A percentile compares a stretch with the other conserved stretches of the same genome.
These are phyloP conservation scores for Neodontobutis hainanensis DNA, from an alignment of 2,113 vertebrate genomes.

Conservation along the genomic window DNA sequence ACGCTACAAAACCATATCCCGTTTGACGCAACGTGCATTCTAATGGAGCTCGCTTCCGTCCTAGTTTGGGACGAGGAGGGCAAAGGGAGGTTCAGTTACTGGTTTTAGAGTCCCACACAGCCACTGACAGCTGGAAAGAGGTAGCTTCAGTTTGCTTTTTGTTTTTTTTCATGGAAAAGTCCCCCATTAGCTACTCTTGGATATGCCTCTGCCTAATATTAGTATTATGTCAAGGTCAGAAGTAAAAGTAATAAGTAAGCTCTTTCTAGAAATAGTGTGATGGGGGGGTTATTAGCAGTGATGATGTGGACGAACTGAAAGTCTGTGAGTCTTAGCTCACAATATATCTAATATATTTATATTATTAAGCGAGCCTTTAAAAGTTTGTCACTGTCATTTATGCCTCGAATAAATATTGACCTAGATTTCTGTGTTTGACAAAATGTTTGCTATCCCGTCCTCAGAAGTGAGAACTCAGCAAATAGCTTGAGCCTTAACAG, in stretches of 20 bases:
- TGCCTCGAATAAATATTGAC: too few species aligned
- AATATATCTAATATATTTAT: too few species aligned
- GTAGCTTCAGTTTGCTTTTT: conserved; percentile 7
- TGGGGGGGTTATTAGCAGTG: neutral
- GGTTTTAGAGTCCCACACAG: neutral
- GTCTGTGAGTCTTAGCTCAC: too few species aligned
- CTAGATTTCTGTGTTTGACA: too few species aligned
- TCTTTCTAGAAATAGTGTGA: neutral
- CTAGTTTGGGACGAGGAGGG: conserved; percentile 47
- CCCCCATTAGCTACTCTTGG: neutral
- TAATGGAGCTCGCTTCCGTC: conserved; percentile 32
- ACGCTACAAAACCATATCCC: conserved; percentile 53
- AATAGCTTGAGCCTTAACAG: too few species aligned
- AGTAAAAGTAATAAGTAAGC: neutral
- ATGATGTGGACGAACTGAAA: too few species aligned
- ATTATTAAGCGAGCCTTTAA: too few species aligned
- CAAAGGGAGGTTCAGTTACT: conserved; percentile 1
- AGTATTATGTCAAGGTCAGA: neutral
- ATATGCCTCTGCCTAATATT: neutral
- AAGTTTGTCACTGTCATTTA: too few species aligned
- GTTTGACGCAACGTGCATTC: conserved; percentile 67
- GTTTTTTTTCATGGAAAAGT: neutral
- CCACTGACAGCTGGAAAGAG: conserved; percentile 1
- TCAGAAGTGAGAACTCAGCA: too few species aligned
- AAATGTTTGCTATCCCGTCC: too few species aligned